Base-by-base conservation (phyloP, 35 echinoderm and acorn worm species). In the Stichopus chloronotus region DNA sequence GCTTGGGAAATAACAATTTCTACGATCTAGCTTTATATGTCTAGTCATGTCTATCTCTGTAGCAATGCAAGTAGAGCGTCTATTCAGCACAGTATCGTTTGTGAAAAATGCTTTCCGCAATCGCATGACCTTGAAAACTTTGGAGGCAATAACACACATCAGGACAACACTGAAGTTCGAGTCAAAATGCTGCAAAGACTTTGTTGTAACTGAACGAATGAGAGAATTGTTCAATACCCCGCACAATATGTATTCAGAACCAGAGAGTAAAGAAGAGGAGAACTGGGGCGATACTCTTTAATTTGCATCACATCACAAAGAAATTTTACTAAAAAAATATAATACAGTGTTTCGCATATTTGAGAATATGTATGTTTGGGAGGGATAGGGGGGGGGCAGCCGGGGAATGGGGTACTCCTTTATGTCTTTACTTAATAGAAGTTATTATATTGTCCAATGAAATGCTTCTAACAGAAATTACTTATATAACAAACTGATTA, bases 91-190 rank as follows among this genome's bases (percentile, higher is more conserved):
- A 0, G 86, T 88, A 3, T 63, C 58, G 16, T 65, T 65, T 23
- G 86, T 88, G 16, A 63, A 88, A 52, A 88, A 61, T 9, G 24
- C 58, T 14, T 61, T 14, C 58, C 58, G 86, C 25, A 88, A 88
- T 72, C 57, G 86, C 21, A 61, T 68, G 20, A 72, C 57, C 20
- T 9, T 59, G 20, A 72, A 65, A 88, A 61, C 63, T 16, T 59
- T 88, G n/a, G 86, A 88, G 58, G 86, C 86, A 4, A 88, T 88
- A 12, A 88, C 52, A 22, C 86, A 59, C 59, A 72, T 88, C 58
- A 61, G 86, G 65, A 65, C 86, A 24, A 61, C 58, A 24, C 86
- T 88, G 10, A 57, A 88, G 24, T 88, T 88, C 25, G 5, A 88
- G 25, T 58, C 56, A 9, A 87, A 87, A 63, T 56, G 52, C 20